Conservation (phyloP, 2,797 vertebrate genomes). For the Molossus molossus region DNA sequence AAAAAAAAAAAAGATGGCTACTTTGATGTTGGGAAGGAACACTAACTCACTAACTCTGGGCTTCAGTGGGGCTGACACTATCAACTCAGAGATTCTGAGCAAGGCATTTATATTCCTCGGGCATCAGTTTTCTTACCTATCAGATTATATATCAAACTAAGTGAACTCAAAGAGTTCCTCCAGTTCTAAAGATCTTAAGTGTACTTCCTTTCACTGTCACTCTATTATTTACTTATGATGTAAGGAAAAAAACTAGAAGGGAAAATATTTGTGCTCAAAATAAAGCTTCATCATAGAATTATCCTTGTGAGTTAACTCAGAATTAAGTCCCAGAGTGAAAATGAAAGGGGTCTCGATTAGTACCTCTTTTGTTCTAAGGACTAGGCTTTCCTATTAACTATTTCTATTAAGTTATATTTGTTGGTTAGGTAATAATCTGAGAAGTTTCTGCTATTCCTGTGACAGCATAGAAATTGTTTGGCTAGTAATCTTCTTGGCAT, state of each 20-base stretch:
- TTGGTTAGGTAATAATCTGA: constrained; percentile 8
- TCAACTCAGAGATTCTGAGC: constrained; percentile 49
- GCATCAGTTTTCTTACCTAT: constrained; percentile 53
- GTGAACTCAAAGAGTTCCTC: constrained; percentile 17
- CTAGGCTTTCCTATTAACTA: constrained; percentile 8
- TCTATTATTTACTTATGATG: constrained; percentile 44
- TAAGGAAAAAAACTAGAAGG: constrained; percentile 57
- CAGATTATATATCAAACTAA: neutral
- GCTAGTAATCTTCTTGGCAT: constrained; percentile 37
- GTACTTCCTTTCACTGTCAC: neutral
- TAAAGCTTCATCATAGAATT: neutral
- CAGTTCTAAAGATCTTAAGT: constrained; percentile 32
- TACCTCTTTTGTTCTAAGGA: constrained; percentile 27
- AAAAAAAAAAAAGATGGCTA: constrained; percentile 9
- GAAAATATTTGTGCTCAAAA: constrained; percentile 46
- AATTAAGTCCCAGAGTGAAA: neutral
- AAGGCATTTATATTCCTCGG: neutral
- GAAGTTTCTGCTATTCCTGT: constrained; percentile 46
- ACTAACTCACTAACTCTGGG: constrained; percentile 6
- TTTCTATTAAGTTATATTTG: constrained; percentile 58
- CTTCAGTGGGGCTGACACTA: constrained; percentile 33
- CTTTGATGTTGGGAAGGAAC: constrained; percentile 14
- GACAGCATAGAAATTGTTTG: constrained; percentile 43
- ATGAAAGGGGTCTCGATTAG: neutral
- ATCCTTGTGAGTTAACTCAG: constrained; percentile 21